phyloP scores from a whole-genome alignment of 2,113 vertebrate species.

The Trinectes maculatus region DNA sequence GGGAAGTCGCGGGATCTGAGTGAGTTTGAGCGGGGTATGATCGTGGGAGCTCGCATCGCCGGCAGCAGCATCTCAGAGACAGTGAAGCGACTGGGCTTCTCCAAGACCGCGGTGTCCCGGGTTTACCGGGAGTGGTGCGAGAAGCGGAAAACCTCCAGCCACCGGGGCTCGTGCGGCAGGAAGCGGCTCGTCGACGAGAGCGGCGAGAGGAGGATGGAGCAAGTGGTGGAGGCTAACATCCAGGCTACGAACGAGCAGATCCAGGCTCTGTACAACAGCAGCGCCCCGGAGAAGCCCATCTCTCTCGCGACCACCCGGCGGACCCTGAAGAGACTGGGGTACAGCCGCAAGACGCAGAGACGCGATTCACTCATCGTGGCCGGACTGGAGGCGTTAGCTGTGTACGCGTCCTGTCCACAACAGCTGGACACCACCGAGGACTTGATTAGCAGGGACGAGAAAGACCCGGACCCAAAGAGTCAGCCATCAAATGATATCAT shows the following conservation, averaged over 20 bases:
- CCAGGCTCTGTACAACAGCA: constrained; percentile 49
- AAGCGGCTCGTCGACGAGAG: constrained; percentile 49
- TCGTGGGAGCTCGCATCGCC: constrained; percentile 35
- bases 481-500: background rate
- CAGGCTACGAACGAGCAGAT: constrained; percentile 37
- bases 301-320: constrained; percentile 39
- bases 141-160: constrained; percentile 41
- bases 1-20: constrained; percentile 50
- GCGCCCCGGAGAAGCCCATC: constrained; percentile 43
- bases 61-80: constrained; percentile 49
- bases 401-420: background rate
- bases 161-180: constrained; percentile 36
- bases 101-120: constrained; percentile 39
- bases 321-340: constrained; percentile 48
- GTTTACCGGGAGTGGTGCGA: constrained; percentile 48
- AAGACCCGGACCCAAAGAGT: background rate
- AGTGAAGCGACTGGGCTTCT: constrained; percentile 33
- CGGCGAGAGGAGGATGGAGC: constrained; percentile 32
- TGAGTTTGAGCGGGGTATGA: constrained; percentile 49
- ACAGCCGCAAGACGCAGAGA: constrained; percentile 26
- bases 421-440: background rate
- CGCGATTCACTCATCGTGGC: constrained; percentile 8
- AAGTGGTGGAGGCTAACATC: constrained; percentile 42
- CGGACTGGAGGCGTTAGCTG: constrained; percentile 10
- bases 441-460: background rate